Percentiles rank a stretch among this genome's conserved stretches.
Evolutionary conservation across 2,888 invertebrate species (phyloP).

Genomic region (Clivina fossor): DNA sequence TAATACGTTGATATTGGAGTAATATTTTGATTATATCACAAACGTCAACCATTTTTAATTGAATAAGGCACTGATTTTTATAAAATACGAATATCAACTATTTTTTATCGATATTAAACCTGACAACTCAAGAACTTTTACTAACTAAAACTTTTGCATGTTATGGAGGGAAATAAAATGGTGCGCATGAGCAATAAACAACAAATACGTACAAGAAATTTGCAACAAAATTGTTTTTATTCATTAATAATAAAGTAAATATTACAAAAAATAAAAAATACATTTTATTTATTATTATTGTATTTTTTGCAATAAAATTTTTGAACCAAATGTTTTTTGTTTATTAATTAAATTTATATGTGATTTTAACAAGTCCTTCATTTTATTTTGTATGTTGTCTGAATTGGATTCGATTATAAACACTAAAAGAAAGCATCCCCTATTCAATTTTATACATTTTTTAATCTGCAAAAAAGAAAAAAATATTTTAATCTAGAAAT

Average conservation of each 20-base stretch:
- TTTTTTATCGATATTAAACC: background rate
- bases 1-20: constrained; percentile 66
- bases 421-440: constrained; percentile 75
- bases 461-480: constrained; percentile 56
- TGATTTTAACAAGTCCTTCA: constrained; percentile 57
- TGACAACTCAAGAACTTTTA: constrained; percentile 28
- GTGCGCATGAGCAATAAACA: background rate
- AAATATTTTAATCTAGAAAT: constrained; percentile 19
- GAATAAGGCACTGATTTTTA: background rate
- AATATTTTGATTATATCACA: constrained; percentile 68
- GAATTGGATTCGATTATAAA: constrained; percentile 65
- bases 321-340: constrained; percentile 63
- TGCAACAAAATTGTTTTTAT: constrained; percentile 3
- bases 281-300: constrained; percentile 30
- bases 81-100: background rate
- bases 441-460: constrained; percentile 69
- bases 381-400: constrained; percentile 51
- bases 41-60: constrained; percentile 68
- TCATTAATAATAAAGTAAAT: constrained; percentile 24
- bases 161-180: constrained; percentile 14
- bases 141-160: background rate
- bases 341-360: constrained; percentile 55
- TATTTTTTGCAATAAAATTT: constrained; percentile 61
- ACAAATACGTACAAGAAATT: background rate
- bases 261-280: constrained; percentile 14